Conservation (phyloP, 2,113 vertebrate genomes). For the Sisor rabdophorus region DNA sequence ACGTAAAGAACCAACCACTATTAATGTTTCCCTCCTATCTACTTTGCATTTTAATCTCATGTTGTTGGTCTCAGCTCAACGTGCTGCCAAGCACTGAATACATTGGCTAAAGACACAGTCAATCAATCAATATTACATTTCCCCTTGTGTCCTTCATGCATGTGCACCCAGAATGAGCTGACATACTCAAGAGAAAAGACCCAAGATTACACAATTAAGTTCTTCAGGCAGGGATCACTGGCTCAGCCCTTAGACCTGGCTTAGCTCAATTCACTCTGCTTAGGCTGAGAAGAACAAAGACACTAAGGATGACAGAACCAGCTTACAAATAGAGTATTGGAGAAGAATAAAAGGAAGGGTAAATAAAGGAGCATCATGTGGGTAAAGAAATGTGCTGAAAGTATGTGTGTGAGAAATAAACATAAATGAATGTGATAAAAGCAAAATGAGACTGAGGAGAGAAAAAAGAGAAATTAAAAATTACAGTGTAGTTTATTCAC, state of each 20-base stretch:
- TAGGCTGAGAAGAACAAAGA: slow-evolving; percentile 6
- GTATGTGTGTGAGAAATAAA: slow-evolving; percentile 13
- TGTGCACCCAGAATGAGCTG: slow-evolving; percentile 33
- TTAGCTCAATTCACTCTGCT: slow-evolving; percentile 44
- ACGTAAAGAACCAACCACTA: slow-evolving; percentile 40
- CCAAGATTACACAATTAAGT: slow-evolving; percentile 55
- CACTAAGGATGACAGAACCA: slow-evolving; percentile 6
- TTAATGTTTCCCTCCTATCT: slow-evolving; percentile 50
- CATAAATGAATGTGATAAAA: neutral
- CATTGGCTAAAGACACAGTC: slow-evolving; percentile 59
- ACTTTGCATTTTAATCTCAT: slow-evolving; percentile 68
- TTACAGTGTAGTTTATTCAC: slow-evolving; percentile 5
- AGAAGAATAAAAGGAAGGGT: slow-evolving; percentile 1
- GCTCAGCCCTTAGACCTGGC: slow-evolving; percentile 34
- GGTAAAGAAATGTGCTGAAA: neutral
- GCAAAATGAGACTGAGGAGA: neutral
- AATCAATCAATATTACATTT: slow-evolving; percentile 70
- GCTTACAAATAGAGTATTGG: neutral
- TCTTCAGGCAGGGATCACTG: slow-evolving; percentile 42
- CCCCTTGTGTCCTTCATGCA: slow-evolving; percentile 65
- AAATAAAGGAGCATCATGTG: neutral
- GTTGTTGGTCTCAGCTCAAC: slow-evolving; percentile 56
- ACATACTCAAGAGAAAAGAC: slow-evolving; percentile 40
- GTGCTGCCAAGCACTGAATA: slow-evolving; percentile 51
- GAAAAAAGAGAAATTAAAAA: neutral